These are phyloP conservation scores for Ganaspis sp. DNA, from an alignment of 1,140 invertebrate genomes.

Conservation along the genomic window DNA sequence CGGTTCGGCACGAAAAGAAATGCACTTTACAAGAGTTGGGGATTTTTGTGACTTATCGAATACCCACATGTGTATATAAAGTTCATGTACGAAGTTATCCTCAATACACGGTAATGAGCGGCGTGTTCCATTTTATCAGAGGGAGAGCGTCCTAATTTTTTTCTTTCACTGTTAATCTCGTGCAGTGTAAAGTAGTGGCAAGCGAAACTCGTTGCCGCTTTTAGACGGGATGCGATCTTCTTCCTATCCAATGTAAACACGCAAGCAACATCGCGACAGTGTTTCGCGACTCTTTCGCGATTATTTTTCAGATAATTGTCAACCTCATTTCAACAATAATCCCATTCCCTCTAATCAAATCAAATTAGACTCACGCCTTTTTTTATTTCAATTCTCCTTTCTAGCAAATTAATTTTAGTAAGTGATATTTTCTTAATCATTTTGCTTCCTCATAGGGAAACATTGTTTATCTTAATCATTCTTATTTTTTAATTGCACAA, in stretches of 20 bases:
- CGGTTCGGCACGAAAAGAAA: no score
- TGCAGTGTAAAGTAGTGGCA: slow-evolving; percentile 1
- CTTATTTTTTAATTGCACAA: no score
- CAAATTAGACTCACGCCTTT: background rate
- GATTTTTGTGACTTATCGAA: slow-evolving; percentile 7
- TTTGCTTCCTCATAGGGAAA: no score
- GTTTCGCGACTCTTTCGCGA: background rate
- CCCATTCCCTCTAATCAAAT: background rate
- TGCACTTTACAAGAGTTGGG: background rate
- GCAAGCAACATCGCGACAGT: slow-evolving; percentile 6
- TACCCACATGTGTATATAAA: background rate
- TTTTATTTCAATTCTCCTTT: no score
- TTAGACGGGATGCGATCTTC: slow-evolving; percentile 5
- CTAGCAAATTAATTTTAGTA: no score
- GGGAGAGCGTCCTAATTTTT: slow-evolving; percentile 40
- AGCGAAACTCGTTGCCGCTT: slow-evolving; percentile 14
- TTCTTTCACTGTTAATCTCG: slow-evolving; percentile 4
- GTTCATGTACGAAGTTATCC: slow-evolving; percentile 22
- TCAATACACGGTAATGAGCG: slow-evolving; percentile 39
- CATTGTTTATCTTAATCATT: no score
- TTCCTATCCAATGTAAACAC: slow-evolving; percentile 20
- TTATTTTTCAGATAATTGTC: background rate
- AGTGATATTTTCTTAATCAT: no score
- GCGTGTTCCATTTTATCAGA: slow-evolving; percentile 33
- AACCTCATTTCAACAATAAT: background rate